Conservation (phyloP, 2,113 vertebrate species). For the Callaeas wilsoni region DNA sequence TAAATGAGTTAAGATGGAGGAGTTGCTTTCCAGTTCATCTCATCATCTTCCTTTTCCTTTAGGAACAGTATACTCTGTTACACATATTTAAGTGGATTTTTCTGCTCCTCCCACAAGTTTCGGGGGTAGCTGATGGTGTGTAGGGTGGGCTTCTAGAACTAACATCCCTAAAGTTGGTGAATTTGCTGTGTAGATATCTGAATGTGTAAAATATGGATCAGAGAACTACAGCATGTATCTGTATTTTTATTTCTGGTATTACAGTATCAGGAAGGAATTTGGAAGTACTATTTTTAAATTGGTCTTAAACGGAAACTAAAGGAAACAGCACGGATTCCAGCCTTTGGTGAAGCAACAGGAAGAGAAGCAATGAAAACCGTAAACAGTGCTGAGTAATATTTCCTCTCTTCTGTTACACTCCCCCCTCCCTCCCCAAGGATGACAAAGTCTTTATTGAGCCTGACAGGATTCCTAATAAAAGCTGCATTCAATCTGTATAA, state of each 20-base stretch:
- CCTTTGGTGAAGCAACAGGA: conserved; percentile 43
- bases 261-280: conserved; percentile 51
- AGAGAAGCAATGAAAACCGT: conserved; percentile 43
- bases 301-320: conserved; percentile 9
- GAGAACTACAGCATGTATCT: background rate
- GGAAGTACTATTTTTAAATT: conserved; percentile 58
- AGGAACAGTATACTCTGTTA: background rate
- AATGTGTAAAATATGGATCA: background rate
- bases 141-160: background rate
- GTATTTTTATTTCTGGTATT: conserved; percentile 13
- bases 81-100: rapidly evolving
- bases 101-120: background rate
- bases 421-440: background rate
- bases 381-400: conserved; percentile 46
- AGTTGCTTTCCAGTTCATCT: background rate
- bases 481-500: background rate
- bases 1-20: background rate
- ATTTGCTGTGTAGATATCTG: background rate
- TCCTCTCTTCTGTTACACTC: conserved; percentile 25
- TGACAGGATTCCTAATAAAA: background rate
- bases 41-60: background rate
- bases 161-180: background rate
- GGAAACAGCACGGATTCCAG: background rate
- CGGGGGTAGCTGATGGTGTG: rapidly evolving
- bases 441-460: conserved; percentile 49